A percentile compares a stretch with the other conserved stretches of the same genome.
These are phyloP conservation scores for Tiliacea aurago DNA, from an alignment of 2,888 invertebrate genomes.

Conservation along the genomic window DNA sequence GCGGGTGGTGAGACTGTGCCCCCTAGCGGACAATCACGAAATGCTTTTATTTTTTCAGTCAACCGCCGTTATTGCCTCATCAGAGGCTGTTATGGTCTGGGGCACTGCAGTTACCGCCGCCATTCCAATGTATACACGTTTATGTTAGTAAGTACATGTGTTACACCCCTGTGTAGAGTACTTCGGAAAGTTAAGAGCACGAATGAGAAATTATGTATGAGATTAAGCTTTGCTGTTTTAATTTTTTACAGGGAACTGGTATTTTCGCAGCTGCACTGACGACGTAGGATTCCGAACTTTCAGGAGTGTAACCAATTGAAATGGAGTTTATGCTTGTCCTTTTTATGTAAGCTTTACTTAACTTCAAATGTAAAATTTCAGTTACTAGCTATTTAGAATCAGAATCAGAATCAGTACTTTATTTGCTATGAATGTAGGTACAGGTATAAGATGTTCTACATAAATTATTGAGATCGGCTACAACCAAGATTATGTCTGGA, in stretches of 20 bases:
- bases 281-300: not conserved
- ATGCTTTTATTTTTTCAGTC: slow-evolving; percentile 88
- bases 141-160: slow-evolving; percentile 56
- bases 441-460: no score
- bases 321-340: not conserved
- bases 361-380: no score
- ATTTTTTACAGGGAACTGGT: not conserved
- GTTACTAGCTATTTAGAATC: no score
- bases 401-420: no score
- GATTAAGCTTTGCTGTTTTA: slow-evolving; percentile 3
- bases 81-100: slow-evolving; percentile 78
- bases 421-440: no score
- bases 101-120: slow-evolving; percentile 72
- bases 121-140: slow-evolving; percentile 65
- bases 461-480: no score
- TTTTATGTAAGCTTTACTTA: no score
- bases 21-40: slow-evolving; percentile 83
- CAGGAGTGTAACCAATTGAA: not conserved
- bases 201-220: slow-evolving; percentile 41
- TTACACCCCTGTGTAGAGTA: slow-evolving; percentile 42
- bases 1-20: slow-evolving; percentile 68
- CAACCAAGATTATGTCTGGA: no score
- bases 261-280: slow-evolving; percentile 5
- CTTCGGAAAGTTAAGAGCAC: slow-evolving; percentile 33
- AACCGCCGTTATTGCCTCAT: slow-evolving; percentile 84